Conservation (phyloP, 1,140 invertebrate genomes). For the Drosophila subobscura region DNA sequence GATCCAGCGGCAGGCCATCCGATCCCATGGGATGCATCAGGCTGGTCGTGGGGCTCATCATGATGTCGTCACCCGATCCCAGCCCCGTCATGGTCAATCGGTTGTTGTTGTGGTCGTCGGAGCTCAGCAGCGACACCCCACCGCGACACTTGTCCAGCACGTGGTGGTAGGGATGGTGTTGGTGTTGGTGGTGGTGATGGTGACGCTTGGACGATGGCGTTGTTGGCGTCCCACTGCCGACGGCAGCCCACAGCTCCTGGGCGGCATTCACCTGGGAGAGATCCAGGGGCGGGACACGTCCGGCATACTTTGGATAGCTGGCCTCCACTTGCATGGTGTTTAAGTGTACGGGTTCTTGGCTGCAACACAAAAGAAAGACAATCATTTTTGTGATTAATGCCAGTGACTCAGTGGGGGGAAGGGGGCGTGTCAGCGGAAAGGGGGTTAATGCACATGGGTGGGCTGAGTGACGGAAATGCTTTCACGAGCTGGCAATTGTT, state of each 20-base stretch:
- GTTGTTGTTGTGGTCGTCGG: slow-evolving; percentile 64
- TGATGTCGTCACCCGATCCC: slow-evolving; percentile 14
- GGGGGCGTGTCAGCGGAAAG: background rate
- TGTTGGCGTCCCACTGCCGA: slow-evolving; percentile 17
- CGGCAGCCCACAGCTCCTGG: slow-evolving; percentile 61
- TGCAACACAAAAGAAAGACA: slow-evolving; percentile 45
- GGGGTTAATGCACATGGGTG: slow-evolving; percentile 5
- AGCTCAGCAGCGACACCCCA: slow-evolving; percentile 41
- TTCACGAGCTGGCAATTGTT: slow-evolving; percentile 76
- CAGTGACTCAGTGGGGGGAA: slow-evolving; percentile 14
- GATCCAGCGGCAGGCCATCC: slow-evolving; percentile 86
- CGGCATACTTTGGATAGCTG: slow-evolving; percentile 77
- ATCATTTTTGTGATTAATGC: slow-evolving; percentile 63
- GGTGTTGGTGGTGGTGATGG: slow-evolving; percentile 66
- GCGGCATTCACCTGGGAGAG: slow-evolving; percentile 71
- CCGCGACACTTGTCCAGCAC: slow-evolving; percentile 69
- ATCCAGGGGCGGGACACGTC: slow-evolving; percentile 79
- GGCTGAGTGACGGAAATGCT: slow-evolving; percentile 66
- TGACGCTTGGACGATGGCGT: slow-evolving; percentile 48
- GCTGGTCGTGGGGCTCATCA: slow-evolving; percentile 20
- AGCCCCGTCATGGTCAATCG: slow-evolving; percentile 20
- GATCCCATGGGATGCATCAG: slow-evolving; percentile 67
- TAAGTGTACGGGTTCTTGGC: slow-evolving; percentile 14
- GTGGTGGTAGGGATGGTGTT: slow-evolving; percentile 69
- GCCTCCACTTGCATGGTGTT: slow-evolving; percentile 76